These are phyloP conservation scores for Cranoglanis bouderius DNA, from an alignment of 2,113 vertebrate genomes.

Conservation along the genomic window DNA sequence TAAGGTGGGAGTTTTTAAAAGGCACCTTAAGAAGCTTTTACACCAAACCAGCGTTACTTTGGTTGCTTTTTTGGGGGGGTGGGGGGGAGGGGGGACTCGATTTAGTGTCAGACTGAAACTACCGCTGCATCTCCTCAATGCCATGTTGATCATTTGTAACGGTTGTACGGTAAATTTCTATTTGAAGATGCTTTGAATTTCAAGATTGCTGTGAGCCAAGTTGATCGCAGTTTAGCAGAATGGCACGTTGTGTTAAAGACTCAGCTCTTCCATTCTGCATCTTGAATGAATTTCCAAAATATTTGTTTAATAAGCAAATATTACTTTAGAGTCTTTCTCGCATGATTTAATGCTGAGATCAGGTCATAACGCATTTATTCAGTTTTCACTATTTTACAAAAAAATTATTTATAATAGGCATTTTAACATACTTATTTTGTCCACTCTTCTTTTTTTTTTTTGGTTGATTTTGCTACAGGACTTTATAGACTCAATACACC, in stretches of 20 bases:
- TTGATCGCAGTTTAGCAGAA: conserved; percentile 62
- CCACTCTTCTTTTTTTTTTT: neutral
- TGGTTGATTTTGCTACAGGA: neutral
- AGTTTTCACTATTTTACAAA: conserved; percentile 49
- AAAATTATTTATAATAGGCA: conserved; percentile 26
- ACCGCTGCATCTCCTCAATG: conserved; percentile 63
- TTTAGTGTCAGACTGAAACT: conserved; percentile 65
- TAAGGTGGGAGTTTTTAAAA: conserved; percentile 28
- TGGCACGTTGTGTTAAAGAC: neutral
- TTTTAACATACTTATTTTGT: conserved; percentile 30
- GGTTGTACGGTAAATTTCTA: conserved; percentile 67
- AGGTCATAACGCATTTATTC: conserved; percentile 52
- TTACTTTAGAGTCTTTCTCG: neutral
- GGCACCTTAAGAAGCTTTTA: conserved; percentile 38
- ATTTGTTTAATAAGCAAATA: neutral
- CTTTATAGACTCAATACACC: neutral
- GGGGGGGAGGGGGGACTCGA: conserved; percentile 28
- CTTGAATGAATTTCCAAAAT: conserved; percentile 8
- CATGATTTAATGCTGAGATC: conserved; percentile 51
- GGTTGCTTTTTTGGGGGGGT: conserved; percentile 44
- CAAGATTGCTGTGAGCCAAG: conserved; percentile 66
- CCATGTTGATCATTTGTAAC: conserved; percentile 70
- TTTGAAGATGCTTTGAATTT: conserved; percentile 61
- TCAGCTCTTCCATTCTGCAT: conserved; percentile 4
- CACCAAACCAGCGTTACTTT: conserved; percentile 42